Evolutionary conservation across 2,888 invertebrate genomes (phyloP).

Genomic region (Thecocarcelia acutangulata): DNA sequence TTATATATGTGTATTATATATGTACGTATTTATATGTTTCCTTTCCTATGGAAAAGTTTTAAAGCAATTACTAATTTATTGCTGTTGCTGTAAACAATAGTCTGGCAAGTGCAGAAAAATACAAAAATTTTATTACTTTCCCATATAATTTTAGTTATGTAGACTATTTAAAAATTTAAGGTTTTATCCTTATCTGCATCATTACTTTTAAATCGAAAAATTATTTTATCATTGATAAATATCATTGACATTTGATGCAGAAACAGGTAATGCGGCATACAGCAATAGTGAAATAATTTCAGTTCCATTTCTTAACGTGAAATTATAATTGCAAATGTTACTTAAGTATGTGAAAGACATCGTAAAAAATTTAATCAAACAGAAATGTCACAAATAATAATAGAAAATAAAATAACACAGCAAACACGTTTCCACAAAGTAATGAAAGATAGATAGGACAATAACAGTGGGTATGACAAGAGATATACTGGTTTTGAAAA

Average conservation of each 20-base stretch:
- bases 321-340: constrained; percentile 60
- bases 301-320: constrained; percentile 44
- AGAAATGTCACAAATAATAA: constrained; percentile 13
- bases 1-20: too few species aligned
- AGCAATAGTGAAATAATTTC: constrained; percentile 29
- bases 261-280: neutral
- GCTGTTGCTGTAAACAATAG: constrained; percentile 39
- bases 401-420: neutral
- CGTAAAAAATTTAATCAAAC: neutral
- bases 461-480: too few species aligned
- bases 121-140: constrained; percentile 13
- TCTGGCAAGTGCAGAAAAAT: neutral
- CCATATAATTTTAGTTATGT: constrained; percentile 16
- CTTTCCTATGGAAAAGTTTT: constrained; percentile 22
- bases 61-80: constrained; percentile 67
- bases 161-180: neutral
- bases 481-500: too few species aligned
- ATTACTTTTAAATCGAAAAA: neutral
- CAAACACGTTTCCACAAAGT: too few species aligned
- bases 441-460: too few species aligned
- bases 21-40: constrained; percentile 2
- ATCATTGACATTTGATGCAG: neutral
- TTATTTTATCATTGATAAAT: constrained; percentile 31
- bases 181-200: neutral
- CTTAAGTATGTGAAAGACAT: constrained; percentile 43